Conservation (phyloP, 2,888 invertebrate species). For the Penaeus monodon region DNA sequence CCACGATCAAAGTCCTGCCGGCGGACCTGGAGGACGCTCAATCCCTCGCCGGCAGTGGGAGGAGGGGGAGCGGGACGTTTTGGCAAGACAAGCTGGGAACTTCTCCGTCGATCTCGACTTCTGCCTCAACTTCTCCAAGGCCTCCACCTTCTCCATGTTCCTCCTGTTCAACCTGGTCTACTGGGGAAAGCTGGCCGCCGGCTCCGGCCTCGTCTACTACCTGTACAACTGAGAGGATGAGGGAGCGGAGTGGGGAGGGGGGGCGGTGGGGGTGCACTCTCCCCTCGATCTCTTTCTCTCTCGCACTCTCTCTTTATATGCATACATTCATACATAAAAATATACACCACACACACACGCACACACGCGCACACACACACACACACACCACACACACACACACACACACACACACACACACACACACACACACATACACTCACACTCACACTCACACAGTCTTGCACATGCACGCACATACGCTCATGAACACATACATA, state of each 20-base stretch:
- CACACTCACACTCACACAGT: too few species aligned
- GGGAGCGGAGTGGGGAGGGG: not conserved
- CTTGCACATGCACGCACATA: too few species aligned
- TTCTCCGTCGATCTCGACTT: not conserved
- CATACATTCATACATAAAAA: too few species aligned
- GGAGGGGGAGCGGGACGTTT: not conserved
- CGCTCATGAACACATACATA: too few species aligned
- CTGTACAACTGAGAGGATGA: not conserved
- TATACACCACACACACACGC: too few species aligned
- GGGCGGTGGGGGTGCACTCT: not conserved
- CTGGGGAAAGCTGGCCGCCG: constrained; percentile 27
- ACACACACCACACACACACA: too few species aligned
- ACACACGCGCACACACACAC: too few species aligned
- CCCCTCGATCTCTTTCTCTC: not conserved
- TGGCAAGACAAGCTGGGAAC: too few species aligned
- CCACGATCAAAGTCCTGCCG: not conserved
- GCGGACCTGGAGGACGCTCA: not conserved
- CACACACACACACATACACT: too few species aligned
- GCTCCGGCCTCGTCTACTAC: constrained; percentile 11
- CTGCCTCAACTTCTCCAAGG: not conserved
- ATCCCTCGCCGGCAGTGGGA: not conserved
- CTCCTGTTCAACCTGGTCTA: constrained; percentile 29
- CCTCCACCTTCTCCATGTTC: not conserved
- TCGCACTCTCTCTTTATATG: too few species aligned
- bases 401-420: too few species aligned